Conservation (phyloP, 1,140 invertebrate species). For the Panagrolaimus sp. region DNA sequence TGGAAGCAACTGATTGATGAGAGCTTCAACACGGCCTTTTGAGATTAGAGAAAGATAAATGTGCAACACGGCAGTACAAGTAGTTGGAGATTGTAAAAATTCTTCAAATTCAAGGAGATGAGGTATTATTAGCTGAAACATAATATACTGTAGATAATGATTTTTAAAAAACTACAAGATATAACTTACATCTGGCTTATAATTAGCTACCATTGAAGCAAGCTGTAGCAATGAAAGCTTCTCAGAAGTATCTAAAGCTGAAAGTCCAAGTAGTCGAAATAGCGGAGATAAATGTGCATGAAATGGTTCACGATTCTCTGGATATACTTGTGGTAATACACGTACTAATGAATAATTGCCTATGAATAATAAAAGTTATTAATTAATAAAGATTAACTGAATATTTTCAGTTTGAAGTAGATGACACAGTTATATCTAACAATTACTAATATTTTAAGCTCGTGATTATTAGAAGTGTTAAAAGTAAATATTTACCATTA, state of each 20-base stretch:
- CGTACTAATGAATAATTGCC: conserved; percentile 76
- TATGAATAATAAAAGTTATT: too few species aligned
- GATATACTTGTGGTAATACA: conserved; percentile 79
- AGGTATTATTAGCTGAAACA: conserved; percentile 68
- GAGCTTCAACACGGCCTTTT: conserved; percentile 7
- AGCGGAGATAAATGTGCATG: conserved; percentile 75
- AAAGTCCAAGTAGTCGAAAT: conserved; percentile 72
- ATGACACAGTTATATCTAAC: too few species aligned
- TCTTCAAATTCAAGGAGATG: conserved; percentile 72
- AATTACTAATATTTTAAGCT: too few species aligned
- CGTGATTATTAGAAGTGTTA: too few species aligned
- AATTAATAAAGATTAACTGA: too few species aligned
- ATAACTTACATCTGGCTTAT: conserved; percentile 68
- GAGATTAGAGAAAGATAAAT: conserved; percentile 72
- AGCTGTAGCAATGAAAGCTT: conserved; percentile 74
- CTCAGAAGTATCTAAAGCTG: conserved; percentile 65
- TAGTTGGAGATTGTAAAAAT: conserved; percentile 65
- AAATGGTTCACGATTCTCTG: conserved; percentile 74
- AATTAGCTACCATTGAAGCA: conserved; percentile 72
- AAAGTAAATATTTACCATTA: conserved; percentile 65
- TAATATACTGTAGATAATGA: too few species aligned
- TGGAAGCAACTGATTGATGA: conserved; percentile 21
- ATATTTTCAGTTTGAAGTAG: too few species aligned
- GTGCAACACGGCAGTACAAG: conserved; percentile 67
- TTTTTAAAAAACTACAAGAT: too few species aligned